Conservation (phyloP, 2,888 invertebrate genomes). For the Nysson spinosus region DNA sequence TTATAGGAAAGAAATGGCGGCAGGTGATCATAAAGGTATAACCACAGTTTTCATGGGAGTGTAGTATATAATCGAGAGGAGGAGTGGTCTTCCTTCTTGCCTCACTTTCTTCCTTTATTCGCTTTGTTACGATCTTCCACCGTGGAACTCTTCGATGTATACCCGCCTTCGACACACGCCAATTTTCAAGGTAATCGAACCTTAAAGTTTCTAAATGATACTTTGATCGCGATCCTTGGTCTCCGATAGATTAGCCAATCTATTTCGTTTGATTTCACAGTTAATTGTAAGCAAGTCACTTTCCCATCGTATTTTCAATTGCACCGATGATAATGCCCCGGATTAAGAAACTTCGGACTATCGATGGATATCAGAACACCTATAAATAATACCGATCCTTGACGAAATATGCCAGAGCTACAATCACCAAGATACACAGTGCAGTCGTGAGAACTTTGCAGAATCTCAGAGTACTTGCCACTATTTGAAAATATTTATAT, state of each 20-base stretch:
- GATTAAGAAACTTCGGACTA: constrained; percentile 31
- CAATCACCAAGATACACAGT: constrained; percentile 18
- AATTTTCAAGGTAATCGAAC: constrained; percentile 9
- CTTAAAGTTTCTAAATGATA: background rate
- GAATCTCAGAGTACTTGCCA: background rate
- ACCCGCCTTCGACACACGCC: constrained; percentile 24
- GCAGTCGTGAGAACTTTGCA: constrained; percentile 35
- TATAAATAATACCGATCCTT: constrained; percentile 58
- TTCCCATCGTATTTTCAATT: background rate
- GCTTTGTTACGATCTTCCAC: background rate
- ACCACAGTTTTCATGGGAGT: constrained; percentile 33
- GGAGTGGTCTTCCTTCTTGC: constrained; percentile 25
- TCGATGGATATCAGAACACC: constrained; percentile 37
- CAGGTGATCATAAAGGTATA: constrained; percentile 31
- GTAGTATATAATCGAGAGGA: constrained; percentile 37
- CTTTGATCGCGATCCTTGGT: background rate
- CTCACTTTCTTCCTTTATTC: constrained; percentile 11
- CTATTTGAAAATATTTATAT: too few species aligned
- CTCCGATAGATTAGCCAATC: background rate
- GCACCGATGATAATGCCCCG: background rate
- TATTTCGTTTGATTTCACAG: background rate
- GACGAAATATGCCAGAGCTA: constrained; percentile 43
- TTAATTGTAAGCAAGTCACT: constrained; percentile 3
- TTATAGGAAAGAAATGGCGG: constrained; percentile 46
- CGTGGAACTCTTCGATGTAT: constrained; percentile 6